Evolutionary conservation across 2,888 invertebrate species (phyloP).

Genomic region (Crepidodera aurea): DNA sequence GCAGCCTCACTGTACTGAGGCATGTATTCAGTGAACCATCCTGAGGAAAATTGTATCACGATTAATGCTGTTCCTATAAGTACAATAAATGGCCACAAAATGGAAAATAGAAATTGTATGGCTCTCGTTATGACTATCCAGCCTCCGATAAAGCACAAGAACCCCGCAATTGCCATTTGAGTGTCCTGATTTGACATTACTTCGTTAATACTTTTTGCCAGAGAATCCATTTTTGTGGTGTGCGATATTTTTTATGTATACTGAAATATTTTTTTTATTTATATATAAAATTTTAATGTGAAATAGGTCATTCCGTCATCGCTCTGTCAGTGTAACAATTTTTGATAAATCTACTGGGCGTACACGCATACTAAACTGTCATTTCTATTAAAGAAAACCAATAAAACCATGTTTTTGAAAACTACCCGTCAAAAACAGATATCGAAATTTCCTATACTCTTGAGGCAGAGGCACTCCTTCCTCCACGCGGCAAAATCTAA

Average conservation of each 20-base stretch:
- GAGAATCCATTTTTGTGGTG: slow-evolving; percentile 15
- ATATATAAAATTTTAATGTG: too few relatives aligned
- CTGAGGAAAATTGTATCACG: slow-evolving; percentile 27
- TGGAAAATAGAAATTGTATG: slow-evolving; percentile 43
- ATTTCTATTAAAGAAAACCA: neutral
- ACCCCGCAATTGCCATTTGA: slow-evolving; percentile 40
- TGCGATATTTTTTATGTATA: too few relatives aligned
- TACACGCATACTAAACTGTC: neutral
- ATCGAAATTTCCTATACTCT: too few relatives aligned
- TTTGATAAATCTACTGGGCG: neutral
- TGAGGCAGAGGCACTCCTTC: too few relatives aligned
- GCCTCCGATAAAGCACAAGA: slow-evolving; percentile 43
- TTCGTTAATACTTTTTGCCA: slow-evolving; percentile 19
- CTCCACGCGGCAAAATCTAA: too few relatives aligned
- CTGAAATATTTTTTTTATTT: too few relatives aligned
- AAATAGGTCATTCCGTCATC: neutral
- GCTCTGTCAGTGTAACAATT: neutral
- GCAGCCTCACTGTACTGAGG: slow-evolving; percentile 27
- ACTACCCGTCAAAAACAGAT: too few relatives aligned
- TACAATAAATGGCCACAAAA: slow-evolving; percentile 44
- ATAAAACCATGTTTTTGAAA: too few relatives aligned
- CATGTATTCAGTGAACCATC: slow-evolving; percentile 34
- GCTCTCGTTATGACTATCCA: slow-evolving; percentile 44
- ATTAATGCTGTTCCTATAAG: slow-evolving; percentile 26
- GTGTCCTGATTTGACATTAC: slow-evolving; percentile 34